phyloP scores from a whole-genome alignment of 2,888 invertebrate genomes.

The Notocelia uddmanniana region DNA sequence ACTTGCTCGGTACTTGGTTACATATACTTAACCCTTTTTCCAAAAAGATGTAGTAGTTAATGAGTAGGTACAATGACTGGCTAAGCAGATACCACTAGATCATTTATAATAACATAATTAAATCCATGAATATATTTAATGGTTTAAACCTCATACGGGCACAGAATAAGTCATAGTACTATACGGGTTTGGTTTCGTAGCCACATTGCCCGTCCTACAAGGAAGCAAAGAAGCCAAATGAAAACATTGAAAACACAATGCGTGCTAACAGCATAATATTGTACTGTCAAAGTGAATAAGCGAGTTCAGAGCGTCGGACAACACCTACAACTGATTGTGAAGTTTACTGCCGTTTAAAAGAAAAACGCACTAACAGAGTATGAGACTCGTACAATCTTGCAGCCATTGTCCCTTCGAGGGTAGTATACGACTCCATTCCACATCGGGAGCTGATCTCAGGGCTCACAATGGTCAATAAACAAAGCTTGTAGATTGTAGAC shows the following conservation, averaged over 20 bases:
- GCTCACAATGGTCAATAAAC: conserved; percentile 81
- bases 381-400: conserved; percentile 47
- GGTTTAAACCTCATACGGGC: conserved; percentile 5
- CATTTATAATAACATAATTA: neutral
- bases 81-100: neutral
- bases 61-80: neutral
- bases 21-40: neutral
- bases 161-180: too few species aligned
- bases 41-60: neutral
- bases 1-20: neutral
- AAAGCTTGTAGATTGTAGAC: conserved; percentile 75
- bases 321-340: conserved; percentile 48
- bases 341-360: conserved; percentile 23
- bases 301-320: conserved; percentile 46
- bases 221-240: conserved; percentile 21
- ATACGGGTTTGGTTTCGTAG: too few species aligned
- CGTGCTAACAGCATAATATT: conserved; percentile 48
- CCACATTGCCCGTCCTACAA: conserved; percentile 9
- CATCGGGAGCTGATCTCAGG: conserved; percentile 69
- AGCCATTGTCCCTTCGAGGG: conserved; percentile 51
- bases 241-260: conserved; percentile 43
- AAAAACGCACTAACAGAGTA: conserved; percentile 25
- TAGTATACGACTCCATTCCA: conserved; percentile 73
- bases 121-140: neutral
- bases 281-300: conserved; percentile 53